Conservation (phyloP, 2,797 vertebrate species). For the Aselliscus stoliczkanus region DNA sequence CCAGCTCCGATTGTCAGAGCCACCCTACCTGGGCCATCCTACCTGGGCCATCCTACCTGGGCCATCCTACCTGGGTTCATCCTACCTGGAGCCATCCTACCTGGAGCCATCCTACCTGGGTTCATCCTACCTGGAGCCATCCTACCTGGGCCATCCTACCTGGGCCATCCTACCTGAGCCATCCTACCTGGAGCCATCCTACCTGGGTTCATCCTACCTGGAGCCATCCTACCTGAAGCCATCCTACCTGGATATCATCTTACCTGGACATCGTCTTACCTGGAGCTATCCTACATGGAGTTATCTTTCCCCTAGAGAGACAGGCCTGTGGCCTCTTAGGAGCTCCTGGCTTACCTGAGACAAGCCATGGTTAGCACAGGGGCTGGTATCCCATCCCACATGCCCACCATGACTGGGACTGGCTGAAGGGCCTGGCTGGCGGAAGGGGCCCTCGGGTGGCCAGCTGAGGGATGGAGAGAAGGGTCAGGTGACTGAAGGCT, state of each 20-base stretch:
- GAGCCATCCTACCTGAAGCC: neutral
- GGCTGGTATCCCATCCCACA: fast-evolving
- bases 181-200: neutral
- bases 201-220: neutral
- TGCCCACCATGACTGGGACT: fast-evolving
- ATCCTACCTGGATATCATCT: fast-evolving
- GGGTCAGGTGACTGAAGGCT: neutral
- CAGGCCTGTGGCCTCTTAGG: fast-evolving
- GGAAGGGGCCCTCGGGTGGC: neutral
- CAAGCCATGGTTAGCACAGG: fast-evolving
- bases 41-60: too few relatives aligned
- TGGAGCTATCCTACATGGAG: neutral
- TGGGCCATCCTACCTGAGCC: too few relatives aligned
- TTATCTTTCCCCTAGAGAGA: too few relatives aligned
- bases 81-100: neutral
- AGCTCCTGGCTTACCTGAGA: fast-evolving
- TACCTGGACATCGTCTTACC: neutral
- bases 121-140: neutral
- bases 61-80: neutral
- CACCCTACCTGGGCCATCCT: neutral
- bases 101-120: too few relatives aligned
- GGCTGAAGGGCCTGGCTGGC: too few relatives aligned
- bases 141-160: too few relatives aligned
- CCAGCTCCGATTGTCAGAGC: neutral
- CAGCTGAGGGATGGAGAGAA: fast-evolving